Base-by-base conservation (phyloP, 2,888 invertebrate species). In the Andrena camellia region DNA sequence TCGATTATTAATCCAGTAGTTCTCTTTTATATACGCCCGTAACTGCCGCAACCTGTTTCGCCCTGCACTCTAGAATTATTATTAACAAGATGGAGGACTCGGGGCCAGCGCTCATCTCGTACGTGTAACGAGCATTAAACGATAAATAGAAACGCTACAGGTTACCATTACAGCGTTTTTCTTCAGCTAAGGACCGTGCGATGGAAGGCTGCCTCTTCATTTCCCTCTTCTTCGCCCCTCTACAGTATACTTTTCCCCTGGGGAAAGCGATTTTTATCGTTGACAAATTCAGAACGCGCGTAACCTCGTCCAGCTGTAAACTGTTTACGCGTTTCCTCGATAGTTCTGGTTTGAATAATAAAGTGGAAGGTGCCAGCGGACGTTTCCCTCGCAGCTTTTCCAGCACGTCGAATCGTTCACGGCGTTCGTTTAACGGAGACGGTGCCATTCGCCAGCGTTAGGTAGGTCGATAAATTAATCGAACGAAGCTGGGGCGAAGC, bases 391-490 rank as follows among this genome's bases (percentile, higher is more conserved):
- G 48, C 42, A 35, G 52, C 60, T 81, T 85, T 79, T 72, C 78
- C 78, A 31, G 31, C 54, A 33, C 71, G 70, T 74, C 60, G 63
- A 75, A 69, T 79, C 60, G 67, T 50, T 54, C 42, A 17, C 42
- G 42, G 62, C 57, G 59, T n/a, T 57, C 68, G 60, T 52, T 33
- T 54, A 63, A 74, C 57, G n/a, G 23, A 50, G 66, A 57, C 26
- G 63, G 78, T 48, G 75, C 69, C 69, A 86, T 75, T 83, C 78
- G 71, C 35, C 48, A 71, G 67, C 69, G 79, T 81, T 73, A 70
- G 82, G 62, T 72, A 79, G 59, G 74, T 48, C 66, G 74, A 91
- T 91, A 90, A 91, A 91, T 91, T 89, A 90, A 90, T 90, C 85
- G 81, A 81, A 81, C 8, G 59, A 67, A 64, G 64, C 54, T 74